Conservation (phyloP, 2,113 vertebrate species). For the Pongo pygmaeus region DNA sequence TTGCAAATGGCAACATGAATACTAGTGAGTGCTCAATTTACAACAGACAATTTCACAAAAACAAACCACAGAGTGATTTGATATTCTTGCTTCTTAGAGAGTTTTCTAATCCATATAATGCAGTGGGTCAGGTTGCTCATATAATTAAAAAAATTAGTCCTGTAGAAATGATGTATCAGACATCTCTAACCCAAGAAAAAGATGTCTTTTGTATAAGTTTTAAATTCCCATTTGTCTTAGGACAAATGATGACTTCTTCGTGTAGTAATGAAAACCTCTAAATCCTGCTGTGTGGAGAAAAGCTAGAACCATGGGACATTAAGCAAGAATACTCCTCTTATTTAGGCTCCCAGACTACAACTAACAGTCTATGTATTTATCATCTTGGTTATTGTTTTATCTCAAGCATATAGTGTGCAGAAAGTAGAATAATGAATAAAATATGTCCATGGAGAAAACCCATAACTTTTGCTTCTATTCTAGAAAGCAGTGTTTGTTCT, state of each 20-base stretch:
- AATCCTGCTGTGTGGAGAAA: not conserved
- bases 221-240: not conserved
- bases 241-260: not conserved
- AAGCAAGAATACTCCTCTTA: not conserved
- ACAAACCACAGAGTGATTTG: not conserved
- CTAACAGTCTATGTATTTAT: not conserved
- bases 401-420: not conserved
- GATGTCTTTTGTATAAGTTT: not conserved
- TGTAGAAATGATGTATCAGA: not conserved
- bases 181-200: slow-evolving; percentile 34
- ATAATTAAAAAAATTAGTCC: not conserved
- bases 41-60: not conserved
- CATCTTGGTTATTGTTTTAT: not conserved
- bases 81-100: not conserved
- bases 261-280: not conserved
- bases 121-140: not conserved
- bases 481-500: slow-evolving; percentile 12
- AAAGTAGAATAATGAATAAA: not conserved
- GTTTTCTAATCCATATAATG: not conserved
- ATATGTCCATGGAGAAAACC: not conserved
- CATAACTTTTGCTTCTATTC: not conserved
- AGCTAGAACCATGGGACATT: not conserved
- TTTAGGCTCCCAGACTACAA: not conserved
- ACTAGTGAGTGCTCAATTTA: not conserved
- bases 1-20: not conserved